Evolutionary conservation across 2,113 vertebrate genomes (phyloP), one percentile per base, ranked within the genome.

Genomic region (Brachionichthys hirsutus): DNA sequence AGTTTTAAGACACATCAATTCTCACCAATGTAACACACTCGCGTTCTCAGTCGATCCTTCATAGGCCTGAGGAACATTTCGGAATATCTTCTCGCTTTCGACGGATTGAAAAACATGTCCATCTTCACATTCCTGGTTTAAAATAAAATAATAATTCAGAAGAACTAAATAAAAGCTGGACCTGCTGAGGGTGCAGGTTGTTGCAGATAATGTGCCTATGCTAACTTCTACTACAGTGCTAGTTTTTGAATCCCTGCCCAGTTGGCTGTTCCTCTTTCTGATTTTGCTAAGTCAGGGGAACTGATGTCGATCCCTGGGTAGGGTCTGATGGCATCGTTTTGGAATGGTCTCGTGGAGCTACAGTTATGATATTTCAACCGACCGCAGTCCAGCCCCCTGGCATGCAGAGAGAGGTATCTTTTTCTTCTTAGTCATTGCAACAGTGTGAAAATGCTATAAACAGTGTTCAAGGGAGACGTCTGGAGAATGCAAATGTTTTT

Each of bases 1-100:
- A 76, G 79, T 83, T 84, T 83, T 90, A 89, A 90, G 87, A 90
- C 88, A 86, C 83, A 72, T 83, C 70, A 82, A 83, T 75, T 87
- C 72, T 82, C 78, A 83, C 81, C 73, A 79, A 82, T 74, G 67
- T 80, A 72, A 81, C 75, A 85, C 83, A 72, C 79, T 73, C 70
- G 62, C 70, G 81, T 77, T 85, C 82, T 81, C 72, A 79, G 83
- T 81, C 78, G 70, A 76, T 77, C 78, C 80, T 71, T 77, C 73
- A 75, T 69, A 88, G 84, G 87, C 87, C 85, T 87, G 87, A 90
- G 88, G 81, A 87, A 87, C 83, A 57, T 81, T 84, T 78, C 64
- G 49, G 46, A 56, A 76, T 50, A 41, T 85, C 72, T 72, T 85
- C 62, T 77, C 77, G 52, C 54, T 57, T n/a, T 76, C 70, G 45